phyloP scores from a whole-genome alignment of 1,140 invertebrate genomes.

The Drosophila pandora region DNA sequence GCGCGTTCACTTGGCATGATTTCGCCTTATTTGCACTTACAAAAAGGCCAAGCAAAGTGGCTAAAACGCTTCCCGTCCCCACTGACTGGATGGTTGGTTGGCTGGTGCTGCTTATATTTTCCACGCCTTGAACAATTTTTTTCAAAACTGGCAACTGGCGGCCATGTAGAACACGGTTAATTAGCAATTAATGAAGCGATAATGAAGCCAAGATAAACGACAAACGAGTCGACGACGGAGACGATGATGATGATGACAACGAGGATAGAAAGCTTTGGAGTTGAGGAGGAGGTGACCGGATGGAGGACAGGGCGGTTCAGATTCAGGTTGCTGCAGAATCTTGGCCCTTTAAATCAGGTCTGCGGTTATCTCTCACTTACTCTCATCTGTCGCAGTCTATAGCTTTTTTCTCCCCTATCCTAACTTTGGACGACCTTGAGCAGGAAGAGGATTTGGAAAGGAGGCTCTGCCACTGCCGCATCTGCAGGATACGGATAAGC shows the following conservation, averaged over 20 bases:
- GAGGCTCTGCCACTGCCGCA: neutral
- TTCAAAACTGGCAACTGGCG: conserved; percentile 57
- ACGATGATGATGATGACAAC: conserved; percentile 35
- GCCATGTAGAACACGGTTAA: conserved; percentile 80
- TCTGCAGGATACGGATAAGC: conserved; percentile 47
- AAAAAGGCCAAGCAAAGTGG: conserved; percentile 68
- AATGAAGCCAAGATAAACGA: conserved; percentile 80
- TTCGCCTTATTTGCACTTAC: conserved; percentile 82
- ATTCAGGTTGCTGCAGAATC: conserved; percentile 7
- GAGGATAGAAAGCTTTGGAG: conserved; percentile 24
- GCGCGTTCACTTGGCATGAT: conserved; percentile 78
- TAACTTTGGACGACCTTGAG: conserved; percentile 44
- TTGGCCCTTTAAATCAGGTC: conserved; percentile 11
- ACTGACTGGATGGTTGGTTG: neutral
- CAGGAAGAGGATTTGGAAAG: conserved; percentile 23
- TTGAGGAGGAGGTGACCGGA: neutral
- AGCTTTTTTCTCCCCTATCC: neutral
- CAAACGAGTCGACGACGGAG: conserved; percentile 33
- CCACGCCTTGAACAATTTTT: conserved; percentile 75
- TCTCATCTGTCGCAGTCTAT: neutral
- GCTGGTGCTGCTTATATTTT: conserved; percentile 59
- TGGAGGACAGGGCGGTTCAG: neutral
- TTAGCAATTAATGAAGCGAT: conserved; percentile 83
- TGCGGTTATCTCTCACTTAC: conserved; percentile 4
- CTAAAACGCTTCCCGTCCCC: conserved; percentile 4